Evolutionary conservation across 2,888 invertebrate genomes (phyloP), one percentile per base, ranked within the genome.

Genomic region (Pseudococcus jackbeardsleyi): DNA sequence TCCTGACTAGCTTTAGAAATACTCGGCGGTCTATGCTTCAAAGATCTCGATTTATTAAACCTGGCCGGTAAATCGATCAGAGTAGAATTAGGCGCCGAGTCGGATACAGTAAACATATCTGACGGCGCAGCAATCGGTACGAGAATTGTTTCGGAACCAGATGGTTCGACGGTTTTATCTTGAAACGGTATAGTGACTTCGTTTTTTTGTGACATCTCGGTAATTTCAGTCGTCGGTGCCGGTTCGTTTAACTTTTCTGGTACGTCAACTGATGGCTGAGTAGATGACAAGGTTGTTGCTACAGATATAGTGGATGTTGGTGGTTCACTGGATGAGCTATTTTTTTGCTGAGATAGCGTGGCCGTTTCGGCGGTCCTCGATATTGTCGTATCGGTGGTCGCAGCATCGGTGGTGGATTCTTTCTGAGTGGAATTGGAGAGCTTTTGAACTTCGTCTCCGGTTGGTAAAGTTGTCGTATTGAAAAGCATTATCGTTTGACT

Each of bases 391-490:
- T 84, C 26, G 19, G 84, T 82, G 48, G 33, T 8, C 7, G 7
- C 26, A 19, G 19, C n/a, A 26, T 85, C 88, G 12, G n/a, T 26
- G n/a, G 86, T 85, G 12, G 48, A 42, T 22, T 77, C 85, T 72
- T 85, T 48, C 12, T 90, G 85, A 59, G 90, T 79, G 46, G 89
- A 89, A 68, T 90, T 89, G 6, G 89, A 19, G 17, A 87, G 79
- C 19, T 89, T 82, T 39, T 89, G 84, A 17, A 50, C 9, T 46
- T 77, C 82, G 15, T 72, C 72, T n/a, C 8, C 22, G 22, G 88
- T 84, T 11, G 89, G 90, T 50, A 91, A 90, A 85, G 90, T 91
- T 0, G 90, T 90, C 39, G 91, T 91, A 46, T 82, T 82, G 12
- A 84, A 64, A 22, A 89, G 48, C 86, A 86, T 86, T 77, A 89